These are phyloP conservation scores for Uloborus diversus DNA, from an alignment of 1,140 invertebrate species.

Conservation along the genomic window DNA sequence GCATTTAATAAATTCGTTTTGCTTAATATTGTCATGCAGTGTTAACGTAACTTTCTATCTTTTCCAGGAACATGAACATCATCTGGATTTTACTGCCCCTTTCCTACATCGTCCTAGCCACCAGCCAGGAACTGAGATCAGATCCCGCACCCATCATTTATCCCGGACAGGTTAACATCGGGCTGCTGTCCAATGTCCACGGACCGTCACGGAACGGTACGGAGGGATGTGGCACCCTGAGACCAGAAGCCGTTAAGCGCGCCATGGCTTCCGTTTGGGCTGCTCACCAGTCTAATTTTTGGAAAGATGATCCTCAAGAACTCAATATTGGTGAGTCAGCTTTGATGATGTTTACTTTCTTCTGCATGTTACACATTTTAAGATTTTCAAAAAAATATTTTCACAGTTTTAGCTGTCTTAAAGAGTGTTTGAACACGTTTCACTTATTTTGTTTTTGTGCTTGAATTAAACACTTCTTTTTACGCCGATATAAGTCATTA, in stretches of 20 bases:
- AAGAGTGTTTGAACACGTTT: no score
- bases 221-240: slow-evolving; percentile 21
- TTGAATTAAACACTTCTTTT: no score
- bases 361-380: no score
- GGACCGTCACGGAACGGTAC: slow-evolving; percentile 2
- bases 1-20: no score
- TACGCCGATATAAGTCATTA: no score
- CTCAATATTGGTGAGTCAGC: slow-evolving; percentile 38
- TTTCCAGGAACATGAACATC: background rate
- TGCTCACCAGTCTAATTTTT: slow-evolving; percentile 39
- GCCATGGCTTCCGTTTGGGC: slow-evolving; percentile 55
- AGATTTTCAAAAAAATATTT: no score
- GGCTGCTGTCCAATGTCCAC: slow-evolving; percentile 25
- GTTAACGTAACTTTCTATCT: no score
- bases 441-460: no score
- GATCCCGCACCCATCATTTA: slow-evolving; percentile 50
- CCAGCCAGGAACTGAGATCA: background rate
- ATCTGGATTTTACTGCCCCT: background rate
- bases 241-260: slow-evolving; percentile 29
- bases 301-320: slow-evolving; percentile 45
- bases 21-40: no score
- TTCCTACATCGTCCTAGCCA: background rate
- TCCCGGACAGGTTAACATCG: slow-evolving; percentile 51
- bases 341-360: no score
- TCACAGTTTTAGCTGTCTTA: no score